Evolutionary conservation across 2,888 invertebrate species (phyloP), one percentile per base, ranked within the genome.

Genomic region (Amiota minor): DNA sequence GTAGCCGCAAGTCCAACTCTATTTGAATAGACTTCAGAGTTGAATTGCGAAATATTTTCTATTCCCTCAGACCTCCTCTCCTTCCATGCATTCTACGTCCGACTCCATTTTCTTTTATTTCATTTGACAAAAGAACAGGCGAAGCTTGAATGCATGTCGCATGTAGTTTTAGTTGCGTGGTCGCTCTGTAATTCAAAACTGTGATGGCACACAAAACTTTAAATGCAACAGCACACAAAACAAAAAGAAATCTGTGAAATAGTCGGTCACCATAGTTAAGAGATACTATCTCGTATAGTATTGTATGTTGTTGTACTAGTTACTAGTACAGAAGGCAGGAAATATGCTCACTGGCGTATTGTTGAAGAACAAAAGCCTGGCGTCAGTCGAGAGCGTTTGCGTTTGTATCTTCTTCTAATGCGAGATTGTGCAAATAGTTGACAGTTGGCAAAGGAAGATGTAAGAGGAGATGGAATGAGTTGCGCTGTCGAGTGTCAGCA

Each of bases 1-100:
- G 62, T 35, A 14, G 62, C 62, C 62, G 12, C 59, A 62, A 35
- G 35, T 62, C 14, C 77, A 79, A 79, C 70, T 50, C 14, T n/a
- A 16, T 16, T 18, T 8, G 59, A 18, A 59, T 59, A 20, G 20
- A 59, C 11, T 59, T 59, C 18, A 59, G 53, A 50, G 59, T 59
- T 20, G 18, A 59, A 18, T 59, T 20, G 16, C 18, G 23, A 35
- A 35, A 35, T 35, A 8, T 35, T 35, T 35, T 35, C 6, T 35
- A 35, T 35, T 0, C 59, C 20, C 20, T 59, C 23, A 12, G 59
- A 20, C 2, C 23, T 59, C 59, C 11, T 23, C 18, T 59, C 16
- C 59, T 11, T 59, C 11, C 59, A 59, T 18, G 18, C 59, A 59
- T n/a, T 59, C 59, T 1, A 11, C 1, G 20, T 20, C 23, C 18